Base-by-base conservation (phyloP, 2,888 invertebrate genomes). In the Alsophila aescularia region DNA sequence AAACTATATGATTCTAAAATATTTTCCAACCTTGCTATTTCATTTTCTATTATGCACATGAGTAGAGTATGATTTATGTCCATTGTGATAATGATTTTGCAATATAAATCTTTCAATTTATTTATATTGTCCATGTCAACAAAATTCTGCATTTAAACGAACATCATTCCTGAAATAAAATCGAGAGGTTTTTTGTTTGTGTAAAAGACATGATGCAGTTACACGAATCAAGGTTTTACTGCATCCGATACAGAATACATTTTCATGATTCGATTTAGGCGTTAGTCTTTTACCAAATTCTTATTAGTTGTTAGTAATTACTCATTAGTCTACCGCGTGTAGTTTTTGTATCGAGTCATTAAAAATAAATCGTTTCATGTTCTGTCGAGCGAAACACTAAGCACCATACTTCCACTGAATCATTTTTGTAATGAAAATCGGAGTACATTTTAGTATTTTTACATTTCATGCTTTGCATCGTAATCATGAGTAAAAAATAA, bases 281-380 rank as follows among this genome's bases (percentile, higher is more conserved):
- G 7, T 44, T 53, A 60, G 58, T 66, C 58, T 66, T 60, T 52
- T 59, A 69, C 66, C 53, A 60, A 62, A 66, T 64, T 52, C 31
- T 58, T 57, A 58, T 60, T 58, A 60, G 50, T 64, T 29, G 16
- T 24, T 48, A 51, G 21, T 16, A 41, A 27, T 27, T 58, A 24
- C 24, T 24, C 5, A 8, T 29, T 58, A 56, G 48, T 47, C 7
- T 50, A 29, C 52, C 45, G 44, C 32, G 35, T 48, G 52, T 60
- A 62, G 32, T 50, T 56, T 62, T 43, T 52, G 49, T 58, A 56
- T 55, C 40, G 56, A 64, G 64, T 64, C 64, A 64, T 64, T 64
- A 64, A 58, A 56, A 43, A 54, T 21, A 43, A 45, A 10, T 45
- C 24, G 3, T 18, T 44, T 40, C 7, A 50, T 7, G 24, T 16